Conservation (phyloP, 2,797 vertebrate genomes). For the Rhinophrynus dorsalis region DNA sequence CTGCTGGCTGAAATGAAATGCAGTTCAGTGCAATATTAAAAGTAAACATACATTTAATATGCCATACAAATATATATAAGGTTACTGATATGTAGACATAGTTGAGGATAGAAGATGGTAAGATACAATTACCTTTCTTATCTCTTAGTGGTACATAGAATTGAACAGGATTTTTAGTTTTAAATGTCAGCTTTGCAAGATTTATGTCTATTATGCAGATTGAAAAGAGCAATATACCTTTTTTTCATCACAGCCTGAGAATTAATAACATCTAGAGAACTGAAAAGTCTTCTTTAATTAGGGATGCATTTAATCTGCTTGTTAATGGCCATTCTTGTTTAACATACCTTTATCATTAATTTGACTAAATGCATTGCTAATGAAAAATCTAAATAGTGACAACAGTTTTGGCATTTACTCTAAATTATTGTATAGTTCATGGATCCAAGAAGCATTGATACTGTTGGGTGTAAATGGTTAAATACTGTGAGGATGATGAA, state of each 20-base stretch:
- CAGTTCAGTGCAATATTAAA: slow-evolving; percentile 34
- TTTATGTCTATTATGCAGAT: slow-evolving; percentile 27
- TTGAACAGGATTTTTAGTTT: slow-evolving; percentile 18
- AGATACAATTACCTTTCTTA: slow-evolving; percentile 45
- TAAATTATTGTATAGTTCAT: background rate
- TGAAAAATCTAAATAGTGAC: slow-evolving; percentile 8
- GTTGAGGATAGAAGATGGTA: slow-evolving; percentile 14
- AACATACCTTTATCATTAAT: slow-evolving; percentile 38
- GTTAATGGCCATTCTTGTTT: slow-evolving; percentile 23
- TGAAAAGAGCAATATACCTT: slow-evolving; percentile 33
- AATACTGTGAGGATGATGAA: no score
- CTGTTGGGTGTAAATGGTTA: slow-evolving; percentile 1
- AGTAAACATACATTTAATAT: slow-evolving; percentile 46
- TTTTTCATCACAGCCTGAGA: slow-evolving; percentile 11
- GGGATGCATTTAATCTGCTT: slow-evolving; percentile 14
- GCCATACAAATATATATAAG: slow-evolving; percentile 41
- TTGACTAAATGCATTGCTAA: slow-evolving; percentile 31
- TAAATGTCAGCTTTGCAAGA: slow-evolving; percentile 39
- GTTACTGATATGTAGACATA: slow-evolving; percentile 38
- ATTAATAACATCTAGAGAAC: slow-evolving; percentile 25
- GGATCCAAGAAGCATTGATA: slow-evolving; percentile 7
- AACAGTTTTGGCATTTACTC: slow-evolving; percentile 25
- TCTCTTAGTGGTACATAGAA: slow-evolving; percentile 28
- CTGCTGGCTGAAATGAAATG: slow-evolving; percentile 22
- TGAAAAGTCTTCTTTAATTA: slow-evolving; percentile 32